phyloP scores from a whole-genome alignment of 2,888 invertebrate species.

The Electrophaes corylata region DNA sequence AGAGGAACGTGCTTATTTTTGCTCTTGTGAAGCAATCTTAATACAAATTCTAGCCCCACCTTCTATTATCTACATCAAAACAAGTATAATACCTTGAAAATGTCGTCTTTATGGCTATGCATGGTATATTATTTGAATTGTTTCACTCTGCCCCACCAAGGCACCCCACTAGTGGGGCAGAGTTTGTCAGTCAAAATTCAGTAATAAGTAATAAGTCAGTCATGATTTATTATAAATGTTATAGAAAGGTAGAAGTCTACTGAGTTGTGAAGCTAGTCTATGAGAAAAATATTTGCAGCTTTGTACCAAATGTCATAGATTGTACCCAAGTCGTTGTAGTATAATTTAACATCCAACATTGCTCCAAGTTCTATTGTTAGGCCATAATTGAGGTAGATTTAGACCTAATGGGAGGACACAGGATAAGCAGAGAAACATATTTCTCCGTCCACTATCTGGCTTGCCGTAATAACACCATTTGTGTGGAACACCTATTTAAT shows the following conservation, averaged over 20 bases:
- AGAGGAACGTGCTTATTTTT: too few relatives aligned
- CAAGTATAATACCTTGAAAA: too few relatives aligned
- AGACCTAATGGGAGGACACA: conserved; percentile 45
- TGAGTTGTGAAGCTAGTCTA: background rate
- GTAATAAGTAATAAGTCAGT: too few relatives aligned
- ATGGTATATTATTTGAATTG: too few relatives aligned
- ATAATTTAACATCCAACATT: conserved; percentile 35
- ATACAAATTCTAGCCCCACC: too few relatives aligned
- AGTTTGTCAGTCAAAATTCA: too few relatives aligned
- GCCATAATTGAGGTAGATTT: conserved; percentile 49
- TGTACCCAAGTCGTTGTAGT: conserved; percentile 19
- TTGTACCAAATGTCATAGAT: background rate
- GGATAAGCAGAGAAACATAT: conserved; percentile 61
- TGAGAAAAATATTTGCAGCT: background rate
- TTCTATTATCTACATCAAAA: too few relatives aligned
- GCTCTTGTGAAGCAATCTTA: too few relatives aligned
- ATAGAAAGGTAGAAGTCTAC: background rate
- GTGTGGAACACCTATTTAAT: conserved; percentile 72
- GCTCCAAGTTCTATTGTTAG: conserved; percentile 45
- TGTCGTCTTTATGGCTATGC: too few relatives aligned
- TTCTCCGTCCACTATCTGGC: conserved; percentile 60
- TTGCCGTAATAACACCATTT: conserved; percentile 64
- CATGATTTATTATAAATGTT: too few relatives aligned
- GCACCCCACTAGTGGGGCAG: too few relatives aligned
- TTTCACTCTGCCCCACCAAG: too few relatives aligned